Evolutionary conservation across 2,797 vertebrate species (phyloP), one percentile per base, ranked within the genome.

Genomic region (Phalanger gymnotis): DNA sequence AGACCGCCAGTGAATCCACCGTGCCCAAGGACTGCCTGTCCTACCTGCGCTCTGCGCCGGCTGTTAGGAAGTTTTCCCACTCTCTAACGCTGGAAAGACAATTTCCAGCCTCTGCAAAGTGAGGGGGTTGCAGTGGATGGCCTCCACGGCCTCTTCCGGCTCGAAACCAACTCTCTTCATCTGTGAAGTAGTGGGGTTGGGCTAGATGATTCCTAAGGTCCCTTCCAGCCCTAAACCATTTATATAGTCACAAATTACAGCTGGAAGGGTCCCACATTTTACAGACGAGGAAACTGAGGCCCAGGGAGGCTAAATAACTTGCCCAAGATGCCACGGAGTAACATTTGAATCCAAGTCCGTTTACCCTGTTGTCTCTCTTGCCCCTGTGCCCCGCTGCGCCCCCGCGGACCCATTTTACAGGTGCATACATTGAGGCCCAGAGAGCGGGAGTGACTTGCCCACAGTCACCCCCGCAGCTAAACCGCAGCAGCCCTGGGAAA

Each of bases 101-200:
- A 22, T n/a, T 40, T 73, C 16, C 66, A 40, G 5, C 66, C 66
- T 73, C 61, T 19, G 16, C 19, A 40, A 40, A 73, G 34, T 12
- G 58, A 19, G 66, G 16, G 66, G 19, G 5, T 14, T n/a, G 34
- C 34, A 22, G 16, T 0, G 19, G 16, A 1, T 0, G 16, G n/a
- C 58, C 31, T 19, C 34, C 34, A 1, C 0, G 34, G 14, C 61
- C 34, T 34, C 34, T 31, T 31, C 28, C 30, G 13, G 57, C 57
- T 31, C 30, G 3, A 58, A 30, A 12, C 10, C 57, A 58, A 4
- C 31, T 34, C 22, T 66, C 58, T 73, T 73, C 61, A 40, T 34
- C 61, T 66, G 2, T n/a, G n/a, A 40, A 16, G 40, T 40, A 40
- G 14, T 14, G 34, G 5, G 61, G 31, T 34, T 34, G 58, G 31